Evolutionary conservation across 2,113 vertebrate genomes (phyloP).

Genomic region (Eclectus roratus): DNA sequence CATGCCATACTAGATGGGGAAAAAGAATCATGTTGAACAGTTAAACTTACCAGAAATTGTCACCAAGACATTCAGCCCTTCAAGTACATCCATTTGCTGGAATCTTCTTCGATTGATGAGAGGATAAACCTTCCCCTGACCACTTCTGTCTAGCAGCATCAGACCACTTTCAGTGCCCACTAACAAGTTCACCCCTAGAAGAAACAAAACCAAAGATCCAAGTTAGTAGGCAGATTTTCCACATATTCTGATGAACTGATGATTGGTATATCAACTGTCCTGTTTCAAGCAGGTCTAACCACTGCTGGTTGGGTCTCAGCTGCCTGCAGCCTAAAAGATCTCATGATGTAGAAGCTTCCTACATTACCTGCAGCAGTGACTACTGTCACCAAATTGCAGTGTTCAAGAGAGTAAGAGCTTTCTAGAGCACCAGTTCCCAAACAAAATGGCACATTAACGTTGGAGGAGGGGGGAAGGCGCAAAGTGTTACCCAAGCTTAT

Average conservation of each 20-base stretch:
- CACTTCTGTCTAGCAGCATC: conserved; percentile 97
- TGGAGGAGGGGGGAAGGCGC: neutral
- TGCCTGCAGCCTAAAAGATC: neutral
- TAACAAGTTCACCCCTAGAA: conserved; percentile 91
- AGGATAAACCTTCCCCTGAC: conserved; percentile 97
- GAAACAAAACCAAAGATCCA: conserved; percentile 8
- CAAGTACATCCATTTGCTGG: conserved; percentile 98
- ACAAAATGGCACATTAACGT: neutral
- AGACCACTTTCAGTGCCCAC: conserved; percentile 97
- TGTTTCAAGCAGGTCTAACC: neutral
- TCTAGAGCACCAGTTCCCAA: neutral
- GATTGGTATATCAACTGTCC: neutral
- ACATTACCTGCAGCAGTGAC: neutral
- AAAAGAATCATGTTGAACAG: neutral
- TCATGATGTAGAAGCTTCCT: neutral
- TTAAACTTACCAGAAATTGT: conserved; percentile 91
- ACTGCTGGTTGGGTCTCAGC: neutral
- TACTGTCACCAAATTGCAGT: neutral
- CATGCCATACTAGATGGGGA: neutral
- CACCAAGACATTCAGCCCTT: conserved; percentile 96
- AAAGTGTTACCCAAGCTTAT: neutral
- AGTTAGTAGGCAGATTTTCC: neutral
- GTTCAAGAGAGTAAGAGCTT: neutral
- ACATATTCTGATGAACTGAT: neutral
- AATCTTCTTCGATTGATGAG: conserved; percentile 94